These are phyloP conservation scores for Desmodus rotundus DNA, from an alignment of 2,113 vertebrate species.

Conservation along the genomic window DNA sequence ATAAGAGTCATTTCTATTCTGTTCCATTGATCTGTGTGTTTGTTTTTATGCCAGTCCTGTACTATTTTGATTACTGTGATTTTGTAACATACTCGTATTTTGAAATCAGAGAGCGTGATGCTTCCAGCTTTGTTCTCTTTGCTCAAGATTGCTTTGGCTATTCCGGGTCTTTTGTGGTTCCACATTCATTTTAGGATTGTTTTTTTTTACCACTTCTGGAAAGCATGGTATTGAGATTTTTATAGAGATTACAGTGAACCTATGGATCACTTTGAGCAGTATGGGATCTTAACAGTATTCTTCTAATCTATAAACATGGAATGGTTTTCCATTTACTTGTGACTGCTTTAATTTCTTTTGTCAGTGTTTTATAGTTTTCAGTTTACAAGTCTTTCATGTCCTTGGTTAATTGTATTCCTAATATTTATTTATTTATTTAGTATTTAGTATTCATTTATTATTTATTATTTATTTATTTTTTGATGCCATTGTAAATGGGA, in stretches of 20 bases:
- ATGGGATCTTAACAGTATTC: neutral
- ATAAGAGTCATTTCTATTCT: neutral
- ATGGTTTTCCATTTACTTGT: neutral
- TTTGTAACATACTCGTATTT: neutral
- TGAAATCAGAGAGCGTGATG: neutral
- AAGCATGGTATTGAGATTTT: neutral
- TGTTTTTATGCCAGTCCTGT: neutral
- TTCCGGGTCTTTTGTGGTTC: neutral
- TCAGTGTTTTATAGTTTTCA: neutral
- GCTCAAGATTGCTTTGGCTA: neutral
- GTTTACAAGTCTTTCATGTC: neutral
- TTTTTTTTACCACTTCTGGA: neutral
- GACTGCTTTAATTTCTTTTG: neutral
- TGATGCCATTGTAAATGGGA: neutral
- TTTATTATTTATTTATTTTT: neutral
- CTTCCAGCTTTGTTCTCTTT: neutral
- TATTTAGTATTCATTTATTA: no score
- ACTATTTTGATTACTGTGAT: neutral
- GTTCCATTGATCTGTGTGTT: neutral
- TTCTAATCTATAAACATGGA: neutral
- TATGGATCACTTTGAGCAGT: neutral
- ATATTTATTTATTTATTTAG: neutral
- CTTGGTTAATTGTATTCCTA: neutral
- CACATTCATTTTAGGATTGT: neutral
- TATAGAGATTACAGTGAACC: neutral